Base-by-base conservation (phyloP, 2,113 vertebrate genomes). In the Apeltes quadracus region DNA sequence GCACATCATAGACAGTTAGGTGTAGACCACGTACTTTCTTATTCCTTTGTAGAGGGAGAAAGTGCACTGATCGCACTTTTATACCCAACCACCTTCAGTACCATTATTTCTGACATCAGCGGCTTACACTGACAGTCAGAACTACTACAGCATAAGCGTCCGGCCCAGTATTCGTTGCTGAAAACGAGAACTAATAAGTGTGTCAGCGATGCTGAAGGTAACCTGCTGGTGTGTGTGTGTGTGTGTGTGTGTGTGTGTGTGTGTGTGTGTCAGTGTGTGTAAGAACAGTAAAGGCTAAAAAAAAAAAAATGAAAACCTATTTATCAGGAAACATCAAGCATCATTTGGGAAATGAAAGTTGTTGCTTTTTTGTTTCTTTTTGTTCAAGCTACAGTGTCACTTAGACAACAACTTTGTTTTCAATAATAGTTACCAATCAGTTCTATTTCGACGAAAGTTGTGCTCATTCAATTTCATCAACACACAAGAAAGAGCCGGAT, bases 21-120 rank as follows among this genome's bases (percentile, higher is more conserved):
- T 81, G 79, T 7, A 43, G 79, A 86, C 87, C 89, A 72, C 89
- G 89, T 88, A 91, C 76, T 92, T 93, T 79, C 91, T 93, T 92
- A 93, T 91, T 86, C 72, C 79, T 84, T 73, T 79, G 14, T 78
- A 61, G 64, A 50, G 68, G 79, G 57, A 72, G 75, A 90, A 92
- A 90, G 74, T 91, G 87, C 83, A 82, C 73, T 77, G 41, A 5
- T 46, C 22, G 69, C 83, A 89, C 48, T 90, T 93, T 89, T 65
- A 25, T 53, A 34, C 46, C 69, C 48, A 43, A 55, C 77, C 76
- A 81, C 67, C 82, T 69, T 80, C 72, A 67, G 59, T 70, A 71
- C 85, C 81, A 89, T 87, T 89, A 88, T 87, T 85, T 90, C 78
- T 88, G 85, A 90, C 79, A 90, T 83, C 76, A 76, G 75, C 76